Evolutionary conservation across 1,140 invertebrate species (phyloP), one percentile per base, ranked within the genome.

Genomic region (Oreohelix idahoensis): DNA sequence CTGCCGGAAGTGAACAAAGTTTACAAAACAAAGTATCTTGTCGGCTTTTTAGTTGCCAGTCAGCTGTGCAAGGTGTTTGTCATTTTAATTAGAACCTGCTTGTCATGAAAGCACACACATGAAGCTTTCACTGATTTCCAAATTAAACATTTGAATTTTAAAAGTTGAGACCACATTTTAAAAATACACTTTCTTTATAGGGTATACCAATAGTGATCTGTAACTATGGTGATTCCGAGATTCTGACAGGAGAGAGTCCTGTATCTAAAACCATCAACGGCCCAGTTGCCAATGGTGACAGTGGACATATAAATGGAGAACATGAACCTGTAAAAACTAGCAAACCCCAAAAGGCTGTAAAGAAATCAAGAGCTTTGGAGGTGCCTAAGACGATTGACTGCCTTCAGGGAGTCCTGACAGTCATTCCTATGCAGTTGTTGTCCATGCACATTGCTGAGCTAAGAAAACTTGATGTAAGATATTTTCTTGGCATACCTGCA

Each of bases 391-490:
- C 97, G 1, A 98, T 99, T 5, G 98, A 99, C 92, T 99, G 98
- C 92, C 94, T 99, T 35, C 95, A 96, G 91, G 95, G 97, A 51
- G 95, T 99, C 86, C 94, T 99, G 13, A 98, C 97, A 10, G 97
- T 99, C 32, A 99, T 99, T 92, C 98, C 98, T 13, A 96, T 99
- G 95, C 98, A 99, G 93, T 93, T 99, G 45, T 94, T 99, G 4
- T 98, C 97, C 38, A 99, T 98, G 93, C 98, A 99, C 89, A 97
- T 99, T 90, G 98, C 98, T 73, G 97, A 99, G 29, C 93, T 98
- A n/a, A 95, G 96, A 84, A 97, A 96, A 32, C 98, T 97, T 92
- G 99, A 99, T 93, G 98, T 99, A 91, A 93, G 92, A 36, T 42
- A 39, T 69, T 1, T 5, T 66, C 29, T 66, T 10, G 26, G n/a